These are phyloP conservation scores for Petrophora chlorosata DNA, from an alignment of 2,888 invertebrate genomes.

Conservation along the genomic window DNA sequence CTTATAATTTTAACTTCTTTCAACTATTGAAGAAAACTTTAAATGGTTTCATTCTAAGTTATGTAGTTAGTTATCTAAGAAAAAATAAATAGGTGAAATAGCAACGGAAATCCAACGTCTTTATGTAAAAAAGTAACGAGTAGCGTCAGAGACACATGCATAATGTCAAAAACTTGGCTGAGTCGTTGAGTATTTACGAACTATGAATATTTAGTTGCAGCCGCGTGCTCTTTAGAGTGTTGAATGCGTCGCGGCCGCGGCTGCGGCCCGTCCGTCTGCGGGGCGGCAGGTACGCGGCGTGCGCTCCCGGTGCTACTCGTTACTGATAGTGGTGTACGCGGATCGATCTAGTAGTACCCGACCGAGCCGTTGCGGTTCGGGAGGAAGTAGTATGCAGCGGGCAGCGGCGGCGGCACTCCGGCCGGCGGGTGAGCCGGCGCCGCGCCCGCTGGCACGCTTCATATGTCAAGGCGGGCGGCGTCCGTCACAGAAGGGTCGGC, in stretches of 20 bases:
- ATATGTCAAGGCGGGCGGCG: slow-evolving; percentile 85
- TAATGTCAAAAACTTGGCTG: slow-evolving; percentile 11
- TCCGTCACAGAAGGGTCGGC: slow-evolving; percentile 82
- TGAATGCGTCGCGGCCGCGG: slow-evolving; percentile 4
- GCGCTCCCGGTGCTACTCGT: slow-evolving; percentile 17
- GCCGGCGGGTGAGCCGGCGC: slow-evolving; percentile 46
- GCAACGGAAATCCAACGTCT: slow-evolving; percentile 3
- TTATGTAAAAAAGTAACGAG: slow-evolving; percentile 17
- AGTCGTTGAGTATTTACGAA: slow-evolving; percentile 19
- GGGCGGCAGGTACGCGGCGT: neutral
- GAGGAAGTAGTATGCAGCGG: slow-evolving; percentile 75
- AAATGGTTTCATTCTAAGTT: neutral
- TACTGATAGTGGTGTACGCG: slow-evolving; percentile 29
- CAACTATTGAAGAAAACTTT: neutral
- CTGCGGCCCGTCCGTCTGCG: too few species aligned
- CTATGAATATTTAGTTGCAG: slow-evolving; percentile 19
- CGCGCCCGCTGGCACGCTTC: slow-evolving; percentile 79
- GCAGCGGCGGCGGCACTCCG: slow-evolving; percentile 45
- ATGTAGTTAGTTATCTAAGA: neutral
- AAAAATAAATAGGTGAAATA: slow-evolving; percentile 2
- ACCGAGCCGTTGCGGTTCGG: slow-evolving; percentile 72
- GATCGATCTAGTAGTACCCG: slow-evolving; percentile 66
- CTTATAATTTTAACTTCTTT: neutral
- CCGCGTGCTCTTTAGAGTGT: slow-evolving; percentile 16
- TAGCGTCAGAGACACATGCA: slow-evolving; percentile 16